Percentiles rank a stretch among this genome's conserved stretches.
Conservation (phyloP, 1,140 invertebrate genomes). For the Sinella curviseta region DNA sequence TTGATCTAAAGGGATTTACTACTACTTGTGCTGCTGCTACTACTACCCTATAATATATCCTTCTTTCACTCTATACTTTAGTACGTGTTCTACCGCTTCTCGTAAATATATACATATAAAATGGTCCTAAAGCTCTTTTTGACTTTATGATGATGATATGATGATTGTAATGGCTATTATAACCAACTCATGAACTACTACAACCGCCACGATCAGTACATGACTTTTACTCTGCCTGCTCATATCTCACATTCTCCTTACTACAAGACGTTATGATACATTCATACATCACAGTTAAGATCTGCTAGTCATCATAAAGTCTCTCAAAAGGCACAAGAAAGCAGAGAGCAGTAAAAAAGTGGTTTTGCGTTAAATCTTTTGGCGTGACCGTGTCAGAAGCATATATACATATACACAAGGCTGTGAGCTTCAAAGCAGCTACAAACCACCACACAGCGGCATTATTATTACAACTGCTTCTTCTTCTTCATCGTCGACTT, state of each 20-base stretch:
- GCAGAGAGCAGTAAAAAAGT: background rate
- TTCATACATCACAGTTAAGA: constrained; percentile 18
- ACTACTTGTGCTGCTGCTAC: no score
- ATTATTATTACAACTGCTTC: background rate
- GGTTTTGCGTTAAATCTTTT: background rate
- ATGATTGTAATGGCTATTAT: constrained; percentile 22
- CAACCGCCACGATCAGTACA: constrained; percentile 1
- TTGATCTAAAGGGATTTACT: constrained; percentile 14
- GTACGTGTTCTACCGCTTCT: no score
- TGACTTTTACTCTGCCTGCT: background rate
- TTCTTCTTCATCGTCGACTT: no score
- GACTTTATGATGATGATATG: constrained; percentile 5
- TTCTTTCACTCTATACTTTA: no score
- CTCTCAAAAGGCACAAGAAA: constrained; percentile 1
- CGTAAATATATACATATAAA: background rate
- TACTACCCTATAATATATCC: no score
- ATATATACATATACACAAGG: background rate
- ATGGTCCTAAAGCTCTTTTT: background rate
- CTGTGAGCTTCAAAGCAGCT: no score
- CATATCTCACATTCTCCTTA: background rate
- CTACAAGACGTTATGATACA: background rate
- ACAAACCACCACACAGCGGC: no score
- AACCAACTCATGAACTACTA: background rate
- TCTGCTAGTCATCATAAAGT: constrained; percentile 9
- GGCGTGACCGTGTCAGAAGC: background rate